A percentile compares a stretch with the other conserved stretches of the same genome.
Conservation (phyloP, 2,888 invertebrate species). For the Trileptium ribeirensis region DNA sequence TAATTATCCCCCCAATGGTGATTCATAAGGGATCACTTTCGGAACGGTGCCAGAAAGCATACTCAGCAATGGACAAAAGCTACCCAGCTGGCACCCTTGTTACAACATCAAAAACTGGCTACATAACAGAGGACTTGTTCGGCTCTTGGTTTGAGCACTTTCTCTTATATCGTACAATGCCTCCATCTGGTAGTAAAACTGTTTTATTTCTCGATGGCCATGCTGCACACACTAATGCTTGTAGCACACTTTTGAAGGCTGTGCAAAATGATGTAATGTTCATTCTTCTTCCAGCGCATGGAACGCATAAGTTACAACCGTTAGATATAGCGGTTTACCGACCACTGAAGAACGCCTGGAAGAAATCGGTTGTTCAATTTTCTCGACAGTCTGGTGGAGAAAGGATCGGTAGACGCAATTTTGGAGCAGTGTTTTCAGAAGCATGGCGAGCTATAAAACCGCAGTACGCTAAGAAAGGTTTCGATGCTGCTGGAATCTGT, state of each 20-base stretch:
- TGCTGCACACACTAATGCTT: background rate
- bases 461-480: background rate
- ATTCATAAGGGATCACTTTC: conserved; percentile 3
- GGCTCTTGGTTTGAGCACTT: background rate
- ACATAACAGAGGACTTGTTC: background rate
- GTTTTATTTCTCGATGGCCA: conserved; percentile 13
- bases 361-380: background rate
- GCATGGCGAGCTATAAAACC: too few relatives aligned
- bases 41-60: background rate
- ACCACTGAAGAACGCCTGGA: background rate
- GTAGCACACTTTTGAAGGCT: background rate
- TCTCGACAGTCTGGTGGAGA: background rate
- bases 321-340: background rate
- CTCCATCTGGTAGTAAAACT: background rate
- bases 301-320: conserved; percentile 9
- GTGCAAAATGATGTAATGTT: background rate
- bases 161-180: background rate
- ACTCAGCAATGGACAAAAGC: background rate
- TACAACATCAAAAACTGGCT: conserved; percentile 9
- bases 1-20: background rate
- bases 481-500: background rate
- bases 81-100: background rate
- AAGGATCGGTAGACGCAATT: background rate
- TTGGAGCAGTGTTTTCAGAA: background rate
- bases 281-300: background rate